These are phyloP conservation scores for Xylophagus ater DNA, from an alignment of 2,888 invertebrate genomes.

Conservation along the genomic window DNA sequence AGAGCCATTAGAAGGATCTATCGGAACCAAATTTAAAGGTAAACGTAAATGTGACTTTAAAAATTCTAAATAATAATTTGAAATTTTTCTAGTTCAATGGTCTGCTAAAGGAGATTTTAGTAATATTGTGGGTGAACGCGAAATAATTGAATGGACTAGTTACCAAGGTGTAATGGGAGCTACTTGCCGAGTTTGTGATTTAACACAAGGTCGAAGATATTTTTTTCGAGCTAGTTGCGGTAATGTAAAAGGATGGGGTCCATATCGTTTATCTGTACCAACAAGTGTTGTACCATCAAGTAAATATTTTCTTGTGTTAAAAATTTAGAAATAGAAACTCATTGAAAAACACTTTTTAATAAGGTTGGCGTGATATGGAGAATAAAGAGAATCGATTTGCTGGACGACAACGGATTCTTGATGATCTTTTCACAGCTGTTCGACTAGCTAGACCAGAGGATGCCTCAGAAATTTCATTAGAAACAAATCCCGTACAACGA, in stretches of 20 bases:
- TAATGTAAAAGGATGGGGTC: conserved; percentile 84
- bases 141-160: conserved; percentile 51
- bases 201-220: conserved; percentile 77
- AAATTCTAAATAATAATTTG: background rate
- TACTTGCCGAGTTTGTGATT: conserved; percentile 48
- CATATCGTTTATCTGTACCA: conserved; percentile 64
- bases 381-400: conserved; percentile 53
- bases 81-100: conserved; percentile 72
- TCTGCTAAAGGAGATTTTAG: conserved; percentile 76
- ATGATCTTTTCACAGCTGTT: conserved; percentile 62
- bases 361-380: conserved; percentile 81
- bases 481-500: conserved; percentile 51
- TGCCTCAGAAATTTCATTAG: conserved; percentile 55
- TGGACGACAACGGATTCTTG: conserved; percentile 59
- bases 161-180: conserved; percentile 40
- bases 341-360: conserved; percentile 7
- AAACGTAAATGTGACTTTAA: conserved; percentile 19
- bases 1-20: conserved; percentile 65
- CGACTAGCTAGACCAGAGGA: conserved; percentile 47
- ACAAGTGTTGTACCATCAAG: conserved; percentile 82
- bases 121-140: conserved; percentile 66
- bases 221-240: conserved; percentile 87
- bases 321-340: background rate
- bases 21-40: conserved; percentile 89
- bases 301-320: conserved; percentile 39